phyloP scores from a whole-genome alignment of 92 coral and sea anemone genomes.

The Chrysogorgia sp. region DNA sequence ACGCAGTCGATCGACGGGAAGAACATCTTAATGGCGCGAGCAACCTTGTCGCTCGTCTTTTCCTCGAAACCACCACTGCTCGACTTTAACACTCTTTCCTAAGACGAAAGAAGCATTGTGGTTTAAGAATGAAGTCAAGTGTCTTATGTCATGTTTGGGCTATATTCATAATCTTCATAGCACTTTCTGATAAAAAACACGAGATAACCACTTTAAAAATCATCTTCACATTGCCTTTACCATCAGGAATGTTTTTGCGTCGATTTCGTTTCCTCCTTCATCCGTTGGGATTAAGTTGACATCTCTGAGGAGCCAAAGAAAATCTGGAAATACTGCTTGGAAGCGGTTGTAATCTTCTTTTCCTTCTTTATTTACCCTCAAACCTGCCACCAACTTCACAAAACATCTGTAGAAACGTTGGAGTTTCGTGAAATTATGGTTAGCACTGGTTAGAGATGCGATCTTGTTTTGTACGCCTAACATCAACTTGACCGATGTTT shows the following conservation, averaged over 20 bases:
- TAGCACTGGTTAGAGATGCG: too few relatives aligned
- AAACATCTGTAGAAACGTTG: constrained; percentile 9
- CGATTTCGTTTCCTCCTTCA: constrained; percentile 19
- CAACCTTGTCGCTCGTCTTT: constrained; percentile 53
- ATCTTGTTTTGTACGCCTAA: too few relatives aligned
- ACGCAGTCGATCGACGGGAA: constrained; percentile 88
- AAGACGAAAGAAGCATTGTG: too few relatives aligned
- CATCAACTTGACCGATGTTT: too few relatives aligned
- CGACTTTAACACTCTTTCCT: constrained; percentile 26
- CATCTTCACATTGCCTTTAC: neutral
- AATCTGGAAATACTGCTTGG: constrained; percentile 20
- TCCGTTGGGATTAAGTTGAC: constrained; percentile 32
- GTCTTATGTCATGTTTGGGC: too few relatives aligned
- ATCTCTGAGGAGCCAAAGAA: constrained; percentile 39
- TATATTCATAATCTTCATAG: too few relatives aligned
- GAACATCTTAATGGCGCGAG: constrained; percentile 70
- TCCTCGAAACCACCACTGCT: constrained; percentile 36
- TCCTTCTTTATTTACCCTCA: constrained; percentile 33
- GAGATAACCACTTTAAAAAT: too few relatives aligned
- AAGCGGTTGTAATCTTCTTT: constrained; percentile 10
- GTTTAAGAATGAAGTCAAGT: too few relatives aligned
- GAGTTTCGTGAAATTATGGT: too few relatives aligned
- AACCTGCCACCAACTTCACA: constrained; percentile 14
- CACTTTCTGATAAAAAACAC: too few relatives aligned
- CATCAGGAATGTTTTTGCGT: constrained; percentile 21